Evolutionary conservation across 2,113 vertebrate species (phyloP).

Genomic region (Dicaeum eximium): DNA sequence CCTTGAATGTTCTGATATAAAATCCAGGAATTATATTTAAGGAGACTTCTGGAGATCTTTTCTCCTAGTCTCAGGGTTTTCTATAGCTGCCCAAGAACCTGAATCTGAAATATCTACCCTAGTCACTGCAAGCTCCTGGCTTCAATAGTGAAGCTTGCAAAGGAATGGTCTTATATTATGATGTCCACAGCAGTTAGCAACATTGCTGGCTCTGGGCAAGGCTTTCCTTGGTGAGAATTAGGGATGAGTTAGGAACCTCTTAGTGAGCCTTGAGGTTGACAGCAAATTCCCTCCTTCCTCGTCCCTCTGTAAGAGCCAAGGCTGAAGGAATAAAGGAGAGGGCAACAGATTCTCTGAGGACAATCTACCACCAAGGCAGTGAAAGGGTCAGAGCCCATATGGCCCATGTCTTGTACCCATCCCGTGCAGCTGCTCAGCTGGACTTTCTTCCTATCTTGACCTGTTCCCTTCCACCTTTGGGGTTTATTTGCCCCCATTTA

Average conservation of each 20-base stretch:
- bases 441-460: background rate
- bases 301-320: background rate
- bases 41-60: background rate
- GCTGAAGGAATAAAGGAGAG: background rate
- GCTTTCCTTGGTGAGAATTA: background rate
- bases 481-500: background rate
- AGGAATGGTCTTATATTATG: background rate
- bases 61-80: background rate
- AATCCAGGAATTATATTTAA: background rate
- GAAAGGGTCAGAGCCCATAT: background rate
- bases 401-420: background rate
- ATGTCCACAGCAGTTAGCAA: background rate
- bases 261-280: background rate
- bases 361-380: background rate
- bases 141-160: background rate
- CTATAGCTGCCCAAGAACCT: background rate
- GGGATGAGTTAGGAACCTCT: background rate
- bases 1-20: background rate
- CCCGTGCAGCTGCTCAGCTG: background rate
- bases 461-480: background rate
- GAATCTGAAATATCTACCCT: background rate
- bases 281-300: background rate
- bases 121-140: background rate
- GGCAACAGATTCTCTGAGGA: background rate
- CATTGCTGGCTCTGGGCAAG: background rate